Evolutionary conservation across 2,888 invertebrate genomes (phyloP).

Genomic region (Microctonus aethiopoides): DNA sequence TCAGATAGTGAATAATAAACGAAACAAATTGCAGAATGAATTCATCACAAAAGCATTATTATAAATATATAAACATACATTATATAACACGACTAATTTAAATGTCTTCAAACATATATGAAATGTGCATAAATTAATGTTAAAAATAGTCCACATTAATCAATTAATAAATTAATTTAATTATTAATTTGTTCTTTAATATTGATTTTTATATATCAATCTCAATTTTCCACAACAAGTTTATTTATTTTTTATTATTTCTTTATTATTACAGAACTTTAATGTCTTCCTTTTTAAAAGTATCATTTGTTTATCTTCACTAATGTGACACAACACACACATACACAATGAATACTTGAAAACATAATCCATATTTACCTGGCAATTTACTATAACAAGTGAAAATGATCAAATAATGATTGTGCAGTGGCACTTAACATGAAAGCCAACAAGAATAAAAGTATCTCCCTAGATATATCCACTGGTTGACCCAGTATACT

Average conservation of each 20-base stretch:
- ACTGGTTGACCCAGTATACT: neutral
- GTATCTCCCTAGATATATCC: neutral
- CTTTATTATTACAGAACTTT: too few species aligned
- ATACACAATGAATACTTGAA: neutral
- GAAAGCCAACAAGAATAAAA: conserved; percentile 2
- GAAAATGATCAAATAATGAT: conserved; percentile 7
- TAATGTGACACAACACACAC: neutral
- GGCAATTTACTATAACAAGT: neutral
- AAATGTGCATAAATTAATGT: neutral
- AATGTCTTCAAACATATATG: neutral
- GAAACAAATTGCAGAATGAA: neutral
- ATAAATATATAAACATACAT: neutral
- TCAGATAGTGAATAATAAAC: neutral
- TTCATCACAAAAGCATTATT: neutral
- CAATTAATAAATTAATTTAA: too few species aligned
- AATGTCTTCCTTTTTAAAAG: too few species aligned
- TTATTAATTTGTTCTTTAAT: too few species aligned
- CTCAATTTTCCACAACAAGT: too few species aligned
- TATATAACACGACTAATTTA: neutral
- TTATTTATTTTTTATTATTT: too few species aligned
- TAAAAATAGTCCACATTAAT: neutral
- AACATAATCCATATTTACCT: neutral
- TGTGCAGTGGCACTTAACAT: neutral
- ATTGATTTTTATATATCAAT: too few species aligned
- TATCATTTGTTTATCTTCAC: neutral